Base-by-base conservation (phyloP, 1,140 invertebrate genomes). In the Mactra quadrangularis region DNA sequence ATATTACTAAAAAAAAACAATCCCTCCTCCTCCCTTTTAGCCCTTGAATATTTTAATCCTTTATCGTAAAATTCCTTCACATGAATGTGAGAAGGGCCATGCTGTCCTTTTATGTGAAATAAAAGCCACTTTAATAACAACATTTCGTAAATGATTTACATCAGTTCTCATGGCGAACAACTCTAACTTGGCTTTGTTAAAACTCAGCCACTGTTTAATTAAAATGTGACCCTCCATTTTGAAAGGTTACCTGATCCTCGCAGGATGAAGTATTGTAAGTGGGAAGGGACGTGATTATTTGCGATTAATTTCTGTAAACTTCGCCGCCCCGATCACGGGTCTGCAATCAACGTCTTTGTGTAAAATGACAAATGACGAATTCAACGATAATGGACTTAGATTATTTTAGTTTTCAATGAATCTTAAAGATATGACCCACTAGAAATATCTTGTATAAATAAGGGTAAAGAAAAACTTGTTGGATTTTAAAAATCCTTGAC, bases 161-260 rank as follows among this genome's bases (percentile, higher is more conserved):
- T 81, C 53, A 47, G n/a, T 38, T 68, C 50, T 31, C 53, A 45
- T 70, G 64, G 53, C 71, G 77, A 81, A 81, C 68, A 64, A 81
- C 64, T 66, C 57, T 45, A 7, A 50, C 33, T 68, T 33, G 4
- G 50, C 38, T 70, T 81, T 81, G 77, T 81, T 22, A 29, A 71
- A 55, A 64, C 47, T 3, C 55, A 71, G 66, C 77, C 47, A 71
- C 45, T 81, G 66, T 81, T 81, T 81, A 81, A 81, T 81, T 81
- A 81, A 81, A 81, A 81, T 81, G 77, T 81, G 77, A 81, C 77
- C 77, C 55, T 81, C 77, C 77, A 81, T 81, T 81, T 81, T 57
- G 31, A 71, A 35, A 57, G 53, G 77, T 41, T 68, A 81, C 77
- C 60, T 60, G 77, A 81, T 81, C 77, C 38, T 50, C 41, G 55